These are phyloP conservation scores for Isurus oxyrinchus DNA, from an alignment of 2,113 vertebrate genomes.

Conservation along the genomic window DNA sequence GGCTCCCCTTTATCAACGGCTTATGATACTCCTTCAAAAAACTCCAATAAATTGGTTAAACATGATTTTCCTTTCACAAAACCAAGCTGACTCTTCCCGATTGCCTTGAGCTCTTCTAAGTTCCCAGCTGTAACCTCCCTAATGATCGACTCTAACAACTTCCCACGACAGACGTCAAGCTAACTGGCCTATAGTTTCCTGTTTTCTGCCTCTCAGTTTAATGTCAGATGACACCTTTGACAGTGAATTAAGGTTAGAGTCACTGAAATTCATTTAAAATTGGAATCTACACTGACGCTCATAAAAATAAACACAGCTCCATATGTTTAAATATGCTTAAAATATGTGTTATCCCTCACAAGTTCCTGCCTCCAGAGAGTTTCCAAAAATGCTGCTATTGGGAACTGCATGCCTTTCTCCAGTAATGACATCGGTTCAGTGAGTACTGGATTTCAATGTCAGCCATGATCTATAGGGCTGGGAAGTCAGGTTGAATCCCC, in stretches of 20 bases:
- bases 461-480: constrained; percentile 13
- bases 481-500: neutral
- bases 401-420: neutral
- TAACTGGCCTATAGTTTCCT: too few relatives aligned
- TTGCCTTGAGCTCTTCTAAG: too few relatives aligned
- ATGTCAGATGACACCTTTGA: neutral
- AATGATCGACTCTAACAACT: too few relatives aligned
- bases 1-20: too few relatives aligned
- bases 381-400: neutral
- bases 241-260: constrained; percentile 13
- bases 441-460: constrained; percentile 5
- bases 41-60: too few relatives aligned
- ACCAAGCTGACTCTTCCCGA: too few relatives aligned
- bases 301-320: constrained; percentile 18
- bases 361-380: neutral
- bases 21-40: too few relatives aligned
- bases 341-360: neutral
- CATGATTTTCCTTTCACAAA: too few relatives aligned
- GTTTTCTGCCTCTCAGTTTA: neutral
- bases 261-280: constrained; percentile 19
- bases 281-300: neutral
- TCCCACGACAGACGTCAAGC: too few relatives aligned
- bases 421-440: neutral
- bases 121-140: too few relatives aligned
- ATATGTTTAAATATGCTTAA: constrained; percentile 30